Evolutionary conservation across 2,888 invertebrate genomes (phyloP), one percentile per base, ranked within the genome.

Genomic region (Lithosia quadra): DNA sequence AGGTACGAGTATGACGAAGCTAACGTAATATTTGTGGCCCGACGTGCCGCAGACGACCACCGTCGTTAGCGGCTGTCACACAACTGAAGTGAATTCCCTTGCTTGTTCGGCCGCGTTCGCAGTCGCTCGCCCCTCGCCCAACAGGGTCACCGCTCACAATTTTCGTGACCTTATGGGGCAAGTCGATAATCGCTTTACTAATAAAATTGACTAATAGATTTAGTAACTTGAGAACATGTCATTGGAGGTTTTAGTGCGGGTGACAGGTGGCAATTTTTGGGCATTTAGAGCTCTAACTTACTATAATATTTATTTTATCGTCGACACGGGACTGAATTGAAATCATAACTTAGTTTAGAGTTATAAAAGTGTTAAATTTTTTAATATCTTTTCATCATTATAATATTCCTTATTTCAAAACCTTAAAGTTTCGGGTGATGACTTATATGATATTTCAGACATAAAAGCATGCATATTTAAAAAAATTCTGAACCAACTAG

Each of bases 151-250:
- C 84, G 88, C 88, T 90, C 90, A 88, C 89, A 89, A 89, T 91
- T 92, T 91, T 91, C 91, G 88, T 90, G 89, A 91, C 91, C 90
- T 90, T 90, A 90, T 86, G 84, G 84, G 86, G 84, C 84, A 86
- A 87, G 89, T 90, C 88, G 87, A 91, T 92, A 90, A 89, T 87
- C 83, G 84, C 78, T 84, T 84, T 85, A 84, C 79, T 84, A 81
- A 78, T 81, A 80, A 83, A 82, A 82, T 79, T 80, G 73, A 82
- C 78, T 76, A 78, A 79, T 80, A 77, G 75, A 77, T 78, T 82
- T 68, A 62, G 61, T 79, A 68, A 77, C 65, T 70, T 49, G 65
- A 70, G 58, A 69, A 73, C 67, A 73, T 77, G 70, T 81, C 67
- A 65, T 76, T 72, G 65, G n/a, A 69, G 39, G 28, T 71, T 65